Evolutionary conservation across 2,113 vertebrate genomes (phyloP).

Genomic region (Merops nubicus): DNA sequence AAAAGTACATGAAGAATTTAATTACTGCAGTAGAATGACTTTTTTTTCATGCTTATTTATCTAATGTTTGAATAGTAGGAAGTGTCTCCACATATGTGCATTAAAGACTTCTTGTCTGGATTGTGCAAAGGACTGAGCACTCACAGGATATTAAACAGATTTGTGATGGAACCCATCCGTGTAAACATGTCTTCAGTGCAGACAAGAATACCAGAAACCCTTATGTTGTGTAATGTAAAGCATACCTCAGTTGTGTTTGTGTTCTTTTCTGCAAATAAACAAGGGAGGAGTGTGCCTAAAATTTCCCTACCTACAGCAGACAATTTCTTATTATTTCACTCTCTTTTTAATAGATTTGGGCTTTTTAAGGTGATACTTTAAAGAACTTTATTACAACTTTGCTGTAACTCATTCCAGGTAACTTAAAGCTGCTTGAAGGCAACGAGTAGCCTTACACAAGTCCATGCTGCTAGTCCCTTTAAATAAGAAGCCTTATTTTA

Average conservation of each 20-base stretch:
- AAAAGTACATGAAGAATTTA: constrained; percentile 55
- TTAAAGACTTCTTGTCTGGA: constrained; percentile 65
- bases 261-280: constrained; percentile 66
- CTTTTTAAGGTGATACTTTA: neutral
- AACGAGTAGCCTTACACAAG: neutral
- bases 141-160: constrained; percentile 70
- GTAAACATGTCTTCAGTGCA: constrained; percentile 68
- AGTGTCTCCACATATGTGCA: constrained; percentile 33
- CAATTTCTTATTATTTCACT: constrained; percentile 20
- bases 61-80: constrained; percentile 43
- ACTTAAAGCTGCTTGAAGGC: neutral
- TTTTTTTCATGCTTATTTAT: constrained; percentile 22
- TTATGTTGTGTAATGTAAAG: constrained; percentile 50
- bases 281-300: constrained; percentile 29
- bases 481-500: neutral
- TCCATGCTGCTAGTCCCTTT: neutral
- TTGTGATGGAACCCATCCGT: constrained; percentile 34
- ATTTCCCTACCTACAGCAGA: neutral
- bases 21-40: neutral
- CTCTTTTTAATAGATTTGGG: neutral
- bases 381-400: neutral
- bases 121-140: constrained; percentile 53
- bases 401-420: neutral
- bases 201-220: constrained; percentile 52
- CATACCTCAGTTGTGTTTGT: constrained; percentile 44